Conservation (phyloP, 2,888 invertebrate species). For the Tipula confusa region DNA sequence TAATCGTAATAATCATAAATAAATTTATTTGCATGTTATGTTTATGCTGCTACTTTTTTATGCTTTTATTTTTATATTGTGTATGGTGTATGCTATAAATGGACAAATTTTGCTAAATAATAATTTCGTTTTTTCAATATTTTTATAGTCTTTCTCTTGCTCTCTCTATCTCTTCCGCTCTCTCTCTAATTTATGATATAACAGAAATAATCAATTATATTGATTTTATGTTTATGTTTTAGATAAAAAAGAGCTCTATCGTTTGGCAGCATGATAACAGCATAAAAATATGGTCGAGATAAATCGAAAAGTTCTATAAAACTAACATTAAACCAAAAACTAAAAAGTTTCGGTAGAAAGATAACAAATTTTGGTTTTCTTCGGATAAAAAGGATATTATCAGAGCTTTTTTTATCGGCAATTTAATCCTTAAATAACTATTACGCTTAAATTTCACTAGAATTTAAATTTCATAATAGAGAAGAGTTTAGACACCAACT, state of each 20-base stretch:
- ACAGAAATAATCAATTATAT: not conserved
- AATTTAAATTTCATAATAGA: not conserved
- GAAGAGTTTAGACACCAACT: not conserved
- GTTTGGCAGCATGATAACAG: not conserved
- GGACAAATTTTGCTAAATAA: not conserved
- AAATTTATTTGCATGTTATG: constrained; percentile 3
- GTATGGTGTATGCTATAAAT: not conserved
- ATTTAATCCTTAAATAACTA: not conserved
- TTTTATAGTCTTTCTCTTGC: not conserved
- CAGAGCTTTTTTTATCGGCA: not conserved
- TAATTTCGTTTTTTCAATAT: not conserved
- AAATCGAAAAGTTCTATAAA: not conserved
- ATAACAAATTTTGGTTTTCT: not conserved
- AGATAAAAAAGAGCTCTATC: not conserved
- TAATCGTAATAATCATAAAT: constrained; percentile 6
- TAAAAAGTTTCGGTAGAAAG: not conserved
- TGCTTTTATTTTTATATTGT: not conserved
- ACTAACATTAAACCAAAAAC: not conserved
- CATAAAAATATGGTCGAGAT: not conserved
- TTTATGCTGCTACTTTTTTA: not conserved
- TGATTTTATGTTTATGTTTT: not conserved
- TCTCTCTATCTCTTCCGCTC: too few species aligned
- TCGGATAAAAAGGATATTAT: not conserved
- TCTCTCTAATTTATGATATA: not conserved
- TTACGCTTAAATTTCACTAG: not conserved